A percentile compares a stretch with the other conserved stretches of the same genome.
These are phyloP conservation scores for Melanotaenia pygmaea DNA, from an alignment of 2,797 vertebrate species.

Conservation along the genomic window DNA sequence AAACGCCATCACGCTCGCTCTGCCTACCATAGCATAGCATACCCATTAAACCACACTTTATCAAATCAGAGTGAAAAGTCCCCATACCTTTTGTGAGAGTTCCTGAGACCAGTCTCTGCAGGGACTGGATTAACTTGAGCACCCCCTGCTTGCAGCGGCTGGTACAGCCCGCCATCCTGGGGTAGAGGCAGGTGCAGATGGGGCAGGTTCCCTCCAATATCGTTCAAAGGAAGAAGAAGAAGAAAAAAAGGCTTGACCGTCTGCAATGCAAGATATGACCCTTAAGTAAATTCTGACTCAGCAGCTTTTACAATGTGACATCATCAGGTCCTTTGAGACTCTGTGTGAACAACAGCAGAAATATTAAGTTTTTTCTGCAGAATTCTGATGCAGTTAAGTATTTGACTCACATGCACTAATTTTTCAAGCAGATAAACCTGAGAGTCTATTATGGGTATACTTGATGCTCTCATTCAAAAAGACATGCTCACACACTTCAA, in stretches of 20 bases:
- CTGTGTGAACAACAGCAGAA: conserved; percentile 8
- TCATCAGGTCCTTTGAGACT: conserved; percentile 22
- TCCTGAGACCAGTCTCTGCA: conserved; percentile 83
- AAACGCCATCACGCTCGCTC: no score
- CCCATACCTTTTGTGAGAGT: conserved; percentile 84
- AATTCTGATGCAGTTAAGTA: background rate
- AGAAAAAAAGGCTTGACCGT: background rate
- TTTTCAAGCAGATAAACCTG: conserved; percentile 5
- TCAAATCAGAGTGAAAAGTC: conserved; percentile 4
- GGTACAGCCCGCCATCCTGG: conserved; percentile 82
- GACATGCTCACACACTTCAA: conserved; percentile 3
- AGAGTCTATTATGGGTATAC: background rate
- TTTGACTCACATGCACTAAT: background rate
- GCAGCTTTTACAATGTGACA: conserved; percentile 17
- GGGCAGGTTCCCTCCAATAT: conserved; percentile 17
- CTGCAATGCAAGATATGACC: background rate
- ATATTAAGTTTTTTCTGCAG: background rate
- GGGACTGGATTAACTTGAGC: conserved; percentile 83
- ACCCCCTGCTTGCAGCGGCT: conserved; percentile 83
- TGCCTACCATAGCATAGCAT: background rate
- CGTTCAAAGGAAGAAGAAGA: conserved; percentile 6
- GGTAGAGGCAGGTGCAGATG: conserved; percentile 18
- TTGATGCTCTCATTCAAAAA: conserved; percentile 16
- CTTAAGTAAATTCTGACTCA: conserved; percentile 24
- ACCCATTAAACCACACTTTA: background rate